Evolutionary conservation across 2,888 invertebrate genomes (phyloP), one percentile per base, ranked within the genome.

Genomic region (Pristionchus fissidentatus): DNA sequence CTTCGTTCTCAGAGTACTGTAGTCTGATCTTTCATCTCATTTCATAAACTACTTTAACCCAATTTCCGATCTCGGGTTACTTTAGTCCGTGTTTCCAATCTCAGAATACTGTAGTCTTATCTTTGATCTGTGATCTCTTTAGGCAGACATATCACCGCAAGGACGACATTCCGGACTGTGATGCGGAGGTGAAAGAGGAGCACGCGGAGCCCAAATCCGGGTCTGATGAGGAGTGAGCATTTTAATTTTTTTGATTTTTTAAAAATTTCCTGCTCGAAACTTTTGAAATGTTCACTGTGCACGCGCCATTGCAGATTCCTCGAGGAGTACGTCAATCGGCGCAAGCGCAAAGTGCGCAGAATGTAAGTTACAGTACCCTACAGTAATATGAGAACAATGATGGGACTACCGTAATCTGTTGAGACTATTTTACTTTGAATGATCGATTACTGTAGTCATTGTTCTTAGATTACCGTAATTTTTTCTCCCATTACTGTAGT

Each of bases 131-230:
- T 77, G 49, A 77, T 19, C 75, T 26, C 75, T 49, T 49, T 32
- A 77, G 75, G 75, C 75, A 77, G 75, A 77, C 75, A 15, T 77
- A 77, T 49, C 75, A 77, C 49, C 75, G 75, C 46, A 77, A 77
- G 75, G 75, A 77, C 75, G 75, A 77, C 49, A 77, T 77, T 32
- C 75, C 75, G 49, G 49, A 77, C 49, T 77, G 75, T 41, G 75
- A 41, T 35, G 49, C 29, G 32, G 46, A 49, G 32, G 75, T 77
- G 49, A 10, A 5, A 3, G 75, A 77, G 49, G 75, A 77, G 75
- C 29, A 29, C 29, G 75, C 46, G 32, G 73, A 43, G 43, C 22
- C 75, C 32, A 46, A 41, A 5, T 77, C 75, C 49, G 75, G n/a
- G n/a, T n/a, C 29, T 49, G 75, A 77, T 35, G 75, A 77, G 32